Evolutionary conservation across 2,888 invertebrate genomes (phyloP), one percentile per base, ranked within the genome.

Genomic region (Trissonchulus latispiculum): DNA sequence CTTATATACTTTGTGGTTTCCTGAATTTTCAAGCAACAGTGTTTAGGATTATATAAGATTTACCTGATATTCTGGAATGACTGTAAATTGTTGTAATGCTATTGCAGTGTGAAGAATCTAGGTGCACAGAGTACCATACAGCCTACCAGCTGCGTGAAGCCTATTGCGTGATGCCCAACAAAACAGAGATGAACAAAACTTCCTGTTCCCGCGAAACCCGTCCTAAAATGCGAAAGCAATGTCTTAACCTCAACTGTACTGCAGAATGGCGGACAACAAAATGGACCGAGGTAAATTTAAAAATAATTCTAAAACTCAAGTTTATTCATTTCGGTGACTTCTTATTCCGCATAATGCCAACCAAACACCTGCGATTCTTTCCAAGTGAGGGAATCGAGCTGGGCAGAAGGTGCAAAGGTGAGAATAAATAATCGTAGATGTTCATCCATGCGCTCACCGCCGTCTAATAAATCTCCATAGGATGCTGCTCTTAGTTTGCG

Each of bases 241-340:
- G 95, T 81, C 88, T 89, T 80, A 91, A 89, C 80, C 88, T 89
- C 77, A 89, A 77, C 66, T 81, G 82, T 76, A 77, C 89, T 80
- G 91, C 94, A 0, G 89, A 90, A 71, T 97, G 96, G 96, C 88
- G 90, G 75, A 90, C 91, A 1, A 92, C 93, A 8, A 89, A 91
- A 74, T 96, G 96, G 96, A 93, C 93, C 61, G 90, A 91, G 89
- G 95, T 95, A 85, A 84, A n/a, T n/a, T n/a, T n/a, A n/a, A n/a
- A n/a, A n/a, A 8, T 15, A 75, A n/a, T n/a, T 8, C 32, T 61
- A 32, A 1, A 1, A 70, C 32, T 75, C 23, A 59, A 35, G n/a
- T n/a, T n/a, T n/a, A n/a, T n/a, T n/a, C n/a, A n/a, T n/a, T n/a
- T n/a, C n/a, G n/a, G n/a, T n/a, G n/a, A n/a, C n/a, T n/a, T n/a